Percentiles rank a stretch among this genome's conserved stretches.
These are phyloP conservation scores for Euura lappo DNA, from an alignment of 1,140 invertebrate genomes.

Conservation along the genomic window DNA sequence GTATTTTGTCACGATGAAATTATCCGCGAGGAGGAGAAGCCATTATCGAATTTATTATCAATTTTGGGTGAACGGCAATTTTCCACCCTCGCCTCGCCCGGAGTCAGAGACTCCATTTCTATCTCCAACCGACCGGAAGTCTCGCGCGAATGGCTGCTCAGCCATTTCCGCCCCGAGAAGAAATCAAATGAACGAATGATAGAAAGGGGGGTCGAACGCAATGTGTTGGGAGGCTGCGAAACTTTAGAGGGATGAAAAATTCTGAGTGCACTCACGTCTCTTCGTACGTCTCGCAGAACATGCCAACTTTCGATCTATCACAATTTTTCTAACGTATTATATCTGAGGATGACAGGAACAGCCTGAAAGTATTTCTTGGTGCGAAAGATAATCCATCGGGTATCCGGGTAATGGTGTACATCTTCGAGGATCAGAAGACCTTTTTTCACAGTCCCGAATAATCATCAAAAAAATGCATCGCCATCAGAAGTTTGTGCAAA, in stretches of 20 bases:
- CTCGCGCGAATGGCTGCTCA: slow-evolving; percentile 58
- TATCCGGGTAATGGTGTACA: no score
- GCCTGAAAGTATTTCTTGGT: no score
- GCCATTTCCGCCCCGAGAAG: slow-evolving; percentile 56
- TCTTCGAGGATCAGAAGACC: no score
- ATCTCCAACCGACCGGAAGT: slow-evolving; percentile 53
- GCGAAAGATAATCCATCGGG: no score
- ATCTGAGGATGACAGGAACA: no score
- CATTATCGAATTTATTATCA: slow-evolving; percentile 61
- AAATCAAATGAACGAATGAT: slow-evolving; percentile 52
- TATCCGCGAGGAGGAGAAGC: slow-evolving; percentile 31
- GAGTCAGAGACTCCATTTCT: slow-evolving; percentile 52
- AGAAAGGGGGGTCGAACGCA: slow-evolving; percentile 1
- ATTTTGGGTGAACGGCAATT: slow-evolving; percentile 57
- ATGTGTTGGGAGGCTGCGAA: slow-evolving; percentile 31
- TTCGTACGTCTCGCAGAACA: no score
- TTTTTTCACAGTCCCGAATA: no score
- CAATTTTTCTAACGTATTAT: no score
- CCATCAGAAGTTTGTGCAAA: no score
- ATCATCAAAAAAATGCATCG: no score
- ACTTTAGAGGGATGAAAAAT: not conserved
- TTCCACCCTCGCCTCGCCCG: slow-evolving; percentile 30
- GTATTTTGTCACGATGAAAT: slow-evolving; percentile 53
- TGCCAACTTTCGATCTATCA: no score
- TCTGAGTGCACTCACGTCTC: not conserved